These are phyloP conservation scores for Cyrtonyx montezumae DNA, from an alignment of 2,113 vertebrate species.

Conservation along the genomic window DNA sequence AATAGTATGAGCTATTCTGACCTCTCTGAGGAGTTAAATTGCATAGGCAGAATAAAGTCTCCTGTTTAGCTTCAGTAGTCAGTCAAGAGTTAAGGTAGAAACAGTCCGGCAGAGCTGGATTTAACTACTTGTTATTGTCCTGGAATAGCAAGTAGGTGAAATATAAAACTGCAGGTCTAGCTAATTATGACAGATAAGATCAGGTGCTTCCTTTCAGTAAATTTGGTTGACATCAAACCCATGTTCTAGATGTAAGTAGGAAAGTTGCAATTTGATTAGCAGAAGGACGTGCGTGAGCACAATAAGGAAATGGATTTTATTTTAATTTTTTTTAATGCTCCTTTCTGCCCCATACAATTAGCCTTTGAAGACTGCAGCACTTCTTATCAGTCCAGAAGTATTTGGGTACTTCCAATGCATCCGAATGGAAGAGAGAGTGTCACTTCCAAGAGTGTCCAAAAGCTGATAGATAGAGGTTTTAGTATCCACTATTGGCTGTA, in stretches of 20 bases:
- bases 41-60: conserved; percentile 39
- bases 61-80: not conserved
- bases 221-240: not conserved
- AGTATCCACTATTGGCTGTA: not conserved
- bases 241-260: not conserved
- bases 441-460: not conserved
- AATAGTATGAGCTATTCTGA: conserved; percentile 63
- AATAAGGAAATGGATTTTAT: not conserved
- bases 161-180: not conserved
- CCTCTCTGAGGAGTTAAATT: conserved; percentile 73
- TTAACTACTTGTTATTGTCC: not conserved
- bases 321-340: too few relatives aligned
- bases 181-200: not conserved
- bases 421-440: not conserved
- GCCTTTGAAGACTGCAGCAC: not conserved
- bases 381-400: not conserved
- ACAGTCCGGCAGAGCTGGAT: not conserved
- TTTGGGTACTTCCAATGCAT: not conserved
- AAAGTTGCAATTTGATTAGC: not conserved
- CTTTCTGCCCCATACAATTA: not conserved
- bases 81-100: not conserved
- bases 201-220: not conserved
- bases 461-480: not conserved
- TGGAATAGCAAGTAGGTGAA: conserved; percentile 14
- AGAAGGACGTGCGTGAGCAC: not conserved